Base-by-base conservation (phyloP, 2,888 invertebrate species). In the Xestia sexstrigata region DNA sequence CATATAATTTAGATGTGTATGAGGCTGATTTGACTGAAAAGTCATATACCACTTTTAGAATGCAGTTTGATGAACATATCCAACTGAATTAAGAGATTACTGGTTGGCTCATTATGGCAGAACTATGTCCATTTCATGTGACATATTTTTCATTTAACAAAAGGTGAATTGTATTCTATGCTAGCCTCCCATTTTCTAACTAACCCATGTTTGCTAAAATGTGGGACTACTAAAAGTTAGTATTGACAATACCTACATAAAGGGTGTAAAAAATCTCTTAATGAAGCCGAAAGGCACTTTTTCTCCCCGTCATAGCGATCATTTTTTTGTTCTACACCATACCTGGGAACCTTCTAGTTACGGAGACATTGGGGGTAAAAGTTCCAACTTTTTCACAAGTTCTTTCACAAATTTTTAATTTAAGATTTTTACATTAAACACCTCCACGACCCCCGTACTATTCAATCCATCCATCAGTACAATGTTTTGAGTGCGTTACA, bases 141-240 rank as follows among this genome's bases (percentile, higher is more conserved):
- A n/a, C 47, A 30, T 68, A 42, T 8, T 11, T 49, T 47, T 47
- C 1, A 65, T 79, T 49, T n/a, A 20, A 45, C 30, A 63, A 62
- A 1, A 15, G 20, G 30, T 68, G 17, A 49, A 52, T 72, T 79
- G 17, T 30, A 45, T n/a, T 60, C 15, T 35, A 49, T 35, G 15
- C 39, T 17, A 67, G n/a, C 42, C 65, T 42, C 84, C 70, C 66
- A 84, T 84, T 84, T 79, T 45, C 15, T 71, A 70, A 55, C 69
- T 77, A 83, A 60, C 60, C 58, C 58, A 52, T 62, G 47, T 66
- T 66, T 66, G 30, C 4, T 7, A 35, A 15, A 30, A 17, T 47
- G 6, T 63, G 63, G 3, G 17, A 2, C 42, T 58, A 65, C 30
- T 70, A 47, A 45, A 63, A 63, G 30, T 47, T n/a, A 13, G 9